Conservation (phyloP, 1,140 invertebrate species). For the Drosophila kepulauana region DNA sequence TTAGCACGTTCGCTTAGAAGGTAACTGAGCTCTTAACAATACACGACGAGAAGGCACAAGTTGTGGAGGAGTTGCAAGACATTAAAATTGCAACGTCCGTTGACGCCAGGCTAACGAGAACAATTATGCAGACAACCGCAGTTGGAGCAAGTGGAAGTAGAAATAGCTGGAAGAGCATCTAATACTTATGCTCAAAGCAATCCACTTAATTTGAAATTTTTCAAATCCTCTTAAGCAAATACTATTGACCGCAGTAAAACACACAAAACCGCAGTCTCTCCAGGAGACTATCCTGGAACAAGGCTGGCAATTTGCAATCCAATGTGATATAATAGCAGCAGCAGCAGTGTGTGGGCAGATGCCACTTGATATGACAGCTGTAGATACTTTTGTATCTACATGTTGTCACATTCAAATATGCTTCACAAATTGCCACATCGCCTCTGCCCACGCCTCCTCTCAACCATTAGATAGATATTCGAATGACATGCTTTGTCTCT, state of each 20-base stretch:
- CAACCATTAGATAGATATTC: constrained; percentile 48
- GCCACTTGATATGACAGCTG: constrained; percentile 70
- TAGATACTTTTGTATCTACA: constrained; percentile 71
- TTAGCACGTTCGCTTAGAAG: constrained; percentile 62
- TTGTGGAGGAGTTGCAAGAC: constrained; percentile 13
- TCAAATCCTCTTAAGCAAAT: constrained; percentile 78
- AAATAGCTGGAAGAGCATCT: neutral
- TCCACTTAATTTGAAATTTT: constrained; percentile 78
- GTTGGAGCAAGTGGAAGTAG: constrained; percentile 14
- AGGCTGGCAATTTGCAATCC: constrained; percentile 21
- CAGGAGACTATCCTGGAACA: constrained; percentile 9
- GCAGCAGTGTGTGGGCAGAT: constrained; percentile 24
- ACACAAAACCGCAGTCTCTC: constrained; percentile 57
- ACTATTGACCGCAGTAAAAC: constrained; percentile 69
- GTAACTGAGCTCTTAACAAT: constrained; percentile 67
- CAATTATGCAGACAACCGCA: constrained; percentile 75
- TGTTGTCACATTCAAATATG: constrained; percentile 72
- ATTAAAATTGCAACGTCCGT: constrained; percentile 60
- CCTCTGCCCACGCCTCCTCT: neutral
- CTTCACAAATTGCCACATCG: constrained; percentile 59
- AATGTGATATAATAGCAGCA: constrained; percentile 24
- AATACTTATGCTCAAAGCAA: constrained; percentile 54
- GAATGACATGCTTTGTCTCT: constrained; percentile 61
- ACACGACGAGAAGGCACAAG: neutral
- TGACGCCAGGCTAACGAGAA: constrained; percentile 42